These are phyloP conservation scores for Leptodactylus fallax DNA, from an alignment of 2,797 vertebrate species.

Conservation along the genomic window DNA sequence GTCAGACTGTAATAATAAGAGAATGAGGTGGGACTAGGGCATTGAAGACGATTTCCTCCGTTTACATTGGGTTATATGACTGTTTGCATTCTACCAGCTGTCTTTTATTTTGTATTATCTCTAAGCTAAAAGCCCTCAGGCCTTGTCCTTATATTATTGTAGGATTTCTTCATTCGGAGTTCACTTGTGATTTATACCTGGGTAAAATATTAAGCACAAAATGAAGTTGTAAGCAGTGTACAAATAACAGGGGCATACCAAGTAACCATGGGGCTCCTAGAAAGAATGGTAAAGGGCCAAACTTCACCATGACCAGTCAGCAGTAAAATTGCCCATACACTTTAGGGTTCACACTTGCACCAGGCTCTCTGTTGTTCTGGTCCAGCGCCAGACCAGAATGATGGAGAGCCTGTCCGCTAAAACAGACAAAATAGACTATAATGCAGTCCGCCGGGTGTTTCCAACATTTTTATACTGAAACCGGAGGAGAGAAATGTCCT, in stretches of 20 bases:
- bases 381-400: no score
- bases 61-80: background rate
- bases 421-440: no score
- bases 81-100: background rate
- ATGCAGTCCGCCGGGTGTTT: no score
- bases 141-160: background rate
- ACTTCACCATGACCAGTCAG: no score
- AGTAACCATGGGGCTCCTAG: no score
- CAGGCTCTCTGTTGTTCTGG: no score
- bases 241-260: background rate
- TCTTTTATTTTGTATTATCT: constrained; percentile 3
- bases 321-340: no score
- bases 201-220: background rate
- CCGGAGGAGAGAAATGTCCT: no score
- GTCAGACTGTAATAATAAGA: background rate
- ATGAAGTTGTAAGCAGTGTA: background rate
- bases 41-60: background rate
- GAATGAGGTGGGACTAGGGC: background rate
- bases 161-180: background rate
- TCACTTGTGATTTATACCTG: background rate
- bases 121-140: background rate
- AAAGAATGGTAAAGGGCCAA: no score
- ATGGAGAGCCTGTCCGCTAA: no score
- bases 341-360: no score
- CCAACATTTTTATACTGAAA: no score